Percentiles rank a stretch among this genome's conserved stretches.
Evolutionary conservation across 2,113 vertebrate genomes (phyloP).

Genomic region (Gymnogyps californianus): DNA sequence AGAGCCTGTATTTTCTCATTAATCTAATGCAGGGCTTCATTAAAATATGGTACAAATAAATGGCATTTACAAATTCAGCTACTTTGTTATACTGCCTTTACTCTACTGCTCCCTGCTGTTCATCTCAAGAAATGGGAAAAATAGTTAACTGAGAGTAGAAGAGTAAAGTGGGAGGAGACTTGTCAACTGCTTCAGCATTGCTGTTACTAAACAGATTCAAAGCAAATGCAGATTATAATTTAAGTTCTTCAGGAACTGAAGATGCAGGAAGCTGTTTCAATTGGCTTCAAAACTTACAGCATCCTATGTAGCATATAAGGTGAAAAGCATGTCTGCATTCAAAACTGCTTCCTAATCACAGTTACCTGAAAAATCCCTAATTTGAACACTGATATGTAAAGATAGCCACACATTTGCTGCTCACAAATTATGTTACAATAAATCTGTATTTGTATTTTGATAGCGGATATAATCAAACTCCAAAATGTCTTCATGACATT

Average conservation of each 20-base stretch:
- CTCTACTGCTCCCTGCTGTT: slow-evolving; percentile 56
- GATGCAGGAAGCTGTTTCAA: neutral
- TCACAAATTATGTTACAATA: neutral
- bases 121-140: slow-evolving; percentile 1
- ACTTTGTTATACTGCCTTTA: slow-evolving; percentile 1
- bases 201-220: neutral
- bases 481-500: neutral
- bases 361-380: neutral
- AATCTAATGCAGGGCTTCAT: neutral
- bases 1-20: neutral
- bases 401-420: neutral
- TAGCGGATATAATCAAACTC: neutral
- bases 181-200: neutral
- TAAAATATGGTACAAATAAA: neutral
- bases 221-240: neutral
- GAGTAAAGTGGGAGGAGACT: neutral
- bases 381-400: neutral
- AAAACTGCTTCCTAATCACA: neutral
- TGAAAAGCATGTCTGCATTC: neutral
- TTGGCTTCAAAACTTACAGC: neutral
- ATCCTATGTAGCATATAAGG: neutral
- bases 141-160: neutral
- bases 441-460: neutral
- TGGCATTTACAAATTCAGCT: neutral
- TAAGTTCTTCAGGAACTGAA: neutral